Conservation (phyloP, 2,797 vertebrate species). For the Esox masquinongy region DNA sequence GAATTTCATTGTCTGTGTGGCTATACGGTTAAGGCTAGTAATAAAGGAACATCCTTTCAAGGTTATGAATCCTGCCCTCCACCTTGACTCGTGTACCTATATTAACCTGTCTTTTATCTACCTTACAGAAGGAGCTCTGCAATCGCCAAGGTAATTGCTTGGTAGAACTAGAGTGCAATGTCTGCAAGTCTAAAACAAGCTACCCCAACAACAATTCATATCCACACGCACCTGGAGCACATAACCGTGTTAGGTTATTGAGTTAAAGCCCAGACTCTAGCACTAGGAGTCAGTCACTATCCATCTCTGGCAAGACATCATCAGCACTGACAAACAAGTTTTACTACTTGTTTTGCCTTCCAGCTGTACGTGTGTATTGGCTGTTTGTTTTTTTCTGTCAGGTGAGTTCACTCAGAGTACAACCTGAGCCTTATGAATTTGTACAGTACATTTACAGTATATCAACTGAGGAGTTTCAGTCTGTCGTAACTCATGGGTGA, state of each 20-base stretch:
- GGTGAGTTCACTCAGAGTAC: too few relatives aligned
- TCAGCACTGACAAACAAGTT: background rate
- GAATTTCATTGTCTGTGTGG: constrained; percentile 53
- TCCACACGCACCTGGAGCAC: background rate
- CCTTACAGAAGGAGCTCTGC: background rate
- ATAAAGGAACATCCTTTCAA: background rate
- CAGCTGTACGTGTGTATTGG: constrained; percentile 3
- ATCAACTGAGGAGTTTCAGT: too few relatives aligned
- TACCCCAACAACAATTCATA: background rate
- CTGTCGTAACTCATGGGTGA: too few relatives aligned
- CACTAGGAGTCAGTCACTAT: background rate
- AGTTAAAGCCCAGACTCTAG: background rate
- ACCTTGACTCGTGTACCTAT: background rate
- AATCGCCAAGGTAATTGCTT: background rate
- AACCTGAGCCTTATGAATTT: too few relatives aligned
- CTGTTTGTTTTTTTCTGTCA: background rate
- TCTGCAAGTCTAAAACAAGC: background rate
- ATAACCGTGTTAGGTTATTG: background rate
- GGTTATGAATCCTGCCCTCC: background rate
- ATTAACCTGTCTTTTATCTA: background rate
- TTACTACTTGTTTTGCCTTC: background rate
- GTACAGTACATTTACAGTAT: too few relatives aligned
- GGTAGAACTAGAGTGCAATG: background rate
- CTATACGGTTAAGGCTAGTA: constrained; percentile 4
- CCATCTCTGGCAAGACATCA: background rate